A percentile compares a stretch with the other conserved stretches of the same genome.
These are phyloP conservation scores for Mormyrus hasselquistii DNA, from an alignment of 2,797 vertebrate genomes.

Conservation along the genomic window DNA sequence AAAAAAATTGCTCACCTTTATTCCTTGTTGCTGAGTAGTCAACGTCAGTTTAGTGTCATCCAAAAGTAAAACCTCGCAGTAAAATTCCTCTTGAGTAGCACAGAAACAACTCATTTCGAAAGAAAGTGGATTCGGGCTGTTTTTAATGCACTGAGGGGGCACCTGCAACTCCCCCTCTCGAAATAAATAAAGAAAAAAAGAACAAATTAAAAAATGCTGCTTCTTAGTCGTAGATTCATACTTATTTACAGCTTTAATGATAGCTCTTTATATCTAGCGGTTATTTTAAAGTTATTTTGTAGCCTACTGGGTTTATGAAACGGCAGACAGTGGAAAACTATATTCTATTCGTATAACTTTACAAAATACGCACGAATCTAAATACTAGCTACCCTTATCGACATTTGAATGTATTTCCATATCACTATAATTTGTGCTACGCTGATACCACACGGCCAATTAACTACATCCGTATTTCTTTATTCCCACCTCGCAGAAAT, in stretches of 20 bases:
- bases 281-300: not conserved
- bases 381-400: not conserved
- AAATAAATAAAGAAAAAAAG: not conserved
- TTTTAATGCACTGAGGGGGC: not conserved
- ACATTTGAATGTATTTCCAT: not conserved
- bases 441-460: not conserved
- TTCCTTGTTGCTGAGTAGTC: conserved; percentile 74
- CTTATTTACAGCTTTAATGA: not conserved
- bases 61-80: conserved; percentile 81
- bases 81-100: conserved; percentile 76
- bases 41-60: conserved; percentile 77
- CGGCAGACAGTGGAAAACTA: not conserved
- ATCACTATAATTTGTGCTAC: not conserved
- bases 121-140: not conserved
- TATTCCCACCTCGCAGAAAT: conserved; percentile 17
- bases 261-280: not conserved
- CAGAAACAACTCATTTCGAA: conserved; percentile 75
- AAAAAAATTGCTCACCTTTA: conserved; percentile 62
- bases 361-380: not conserved
- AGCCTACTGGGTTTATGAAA: not conserved
- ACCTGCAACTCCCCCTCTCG: not conserved
- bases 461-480: not conserved
- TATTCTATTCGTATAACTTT: not conserved
- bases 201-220: not conserved
- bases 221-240: not conserved